phyloP scores from a whole-genome alignment of 2,797 vertebrate species.

The Hypotaenidia okinawae region DNA sequence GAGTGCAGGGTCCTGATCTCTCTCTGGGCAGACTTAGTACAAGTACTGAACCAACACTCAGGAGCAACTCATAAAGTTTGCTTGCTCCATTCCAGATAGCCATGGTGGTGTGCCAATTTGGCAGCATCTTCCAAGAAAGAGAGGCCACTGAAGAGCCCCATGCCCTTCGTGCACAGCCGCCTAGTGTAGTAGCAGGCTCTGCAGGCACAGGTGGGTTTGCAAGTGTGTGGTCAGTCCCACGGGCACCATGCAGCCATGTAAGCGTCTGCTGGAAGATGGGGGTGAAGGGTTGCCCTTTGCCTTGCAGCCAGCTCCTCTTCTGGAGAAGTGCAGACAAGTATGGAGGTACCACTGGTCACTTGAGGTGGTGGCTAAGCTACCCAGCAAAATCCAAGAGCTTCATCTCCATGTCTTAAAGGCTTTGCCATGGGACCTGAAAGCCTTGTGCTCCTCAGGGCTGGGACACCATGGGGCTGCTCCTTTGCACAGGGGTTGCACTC shows the following conservation, averaged over 20 bases:
- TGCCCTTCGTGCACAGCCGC: accelerated
- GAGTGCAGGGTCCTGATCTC: background rate
- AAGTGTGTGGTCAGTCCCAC: background rate
- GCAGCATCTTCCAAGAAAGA: background rate
- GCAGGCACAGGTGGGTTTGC: background rate
- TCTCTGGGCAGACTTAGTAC: background rate
- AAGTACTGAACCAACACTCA: background rate
- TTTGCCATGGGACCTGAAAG: background rate
- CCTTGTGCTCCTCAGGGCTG: background rate
- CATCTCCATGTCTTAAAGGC: background rate
- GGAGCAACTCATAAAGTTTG: background rate
- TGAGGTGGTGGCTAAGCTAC: background rate
- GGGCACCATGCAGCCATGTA: accelerated
- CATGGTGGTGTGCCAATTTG: background rate
- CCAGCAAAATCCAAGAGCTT: background rate
- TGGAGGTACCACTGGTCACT: background rate
- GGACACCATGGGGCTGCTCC: background rate
- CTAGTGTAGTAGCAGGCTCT: background rate
- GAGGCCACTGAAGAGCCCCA: background rate
- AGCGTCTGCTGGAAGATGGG: background rate
- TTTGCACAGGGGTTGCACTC: background rate
- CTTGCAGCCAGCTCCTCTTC: background rate
- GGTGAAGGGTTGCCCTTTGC: background rate
- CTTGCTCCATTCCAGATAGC: background rate
- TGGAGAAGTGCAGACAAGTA: background rate